These are phyloP conservation scores for Thomomys bottae DNA, from an alignment of 2,113 vertebrate species.

Conservation along the genomic window DNA sequence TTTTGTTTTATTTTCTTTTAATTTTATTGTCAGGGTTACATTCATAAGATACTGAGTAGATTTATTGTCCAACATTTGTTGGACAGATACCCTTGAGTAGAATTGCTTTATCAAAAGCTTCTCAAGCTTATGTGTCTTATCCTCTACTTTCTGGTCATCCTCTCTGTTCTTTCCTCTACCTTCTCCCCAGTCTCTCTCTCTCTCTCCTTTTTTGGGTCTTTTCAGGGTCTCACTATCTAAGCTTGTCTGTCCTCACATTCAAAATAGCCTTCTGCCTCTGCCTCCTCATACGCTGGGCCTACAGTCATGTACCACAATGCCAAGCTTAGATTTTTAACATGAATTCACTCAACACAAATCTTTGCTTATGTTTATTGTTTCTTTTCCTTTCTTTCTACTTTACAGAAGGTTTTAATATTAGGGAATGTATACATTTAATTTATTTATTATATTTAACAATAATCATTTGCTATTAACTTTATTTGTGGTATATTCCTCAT, in stretches of 20 bases:
- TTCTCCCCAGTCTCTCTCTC: no score
- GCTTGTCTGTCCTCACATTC: neutral
- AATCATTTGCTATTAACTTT: neutral
- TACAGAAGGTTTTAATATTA: neutral
- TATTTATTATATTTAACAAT: neutral
- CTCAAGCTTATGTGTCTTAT: neutral
- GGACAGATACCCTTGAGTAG: neutral
- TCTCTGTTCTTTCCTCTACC: no score
- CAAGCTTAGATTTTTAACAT: neutral
- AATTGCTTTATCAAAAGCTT: neutral
- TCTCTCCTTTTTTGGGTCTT: no score
- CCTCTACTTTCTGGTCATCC: no score
- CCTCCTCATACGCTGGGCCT: neutral
- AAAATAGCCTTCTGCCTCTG: neutral
- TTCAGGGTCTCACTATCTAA: no score
- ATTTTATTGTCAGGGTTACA: no score
- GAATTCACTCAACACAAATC: neutral
- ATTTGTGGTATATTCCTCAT: neutral
- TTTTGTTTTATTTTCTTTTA: no score
- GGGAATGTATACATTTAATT: neutral
- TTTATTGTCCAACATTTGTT: no score
- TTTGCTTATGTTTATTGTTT: neutral
- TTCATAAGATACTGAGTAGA: no score
- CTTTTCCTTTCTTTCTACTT: conserved; percentile 13
- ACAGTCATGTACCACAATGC: neutral